These are phyloP conservation scores for Drosophila birchii DNA, from an alignment of 2,888 invertebrate genomes.

Conservation along the genomic window DNA sequence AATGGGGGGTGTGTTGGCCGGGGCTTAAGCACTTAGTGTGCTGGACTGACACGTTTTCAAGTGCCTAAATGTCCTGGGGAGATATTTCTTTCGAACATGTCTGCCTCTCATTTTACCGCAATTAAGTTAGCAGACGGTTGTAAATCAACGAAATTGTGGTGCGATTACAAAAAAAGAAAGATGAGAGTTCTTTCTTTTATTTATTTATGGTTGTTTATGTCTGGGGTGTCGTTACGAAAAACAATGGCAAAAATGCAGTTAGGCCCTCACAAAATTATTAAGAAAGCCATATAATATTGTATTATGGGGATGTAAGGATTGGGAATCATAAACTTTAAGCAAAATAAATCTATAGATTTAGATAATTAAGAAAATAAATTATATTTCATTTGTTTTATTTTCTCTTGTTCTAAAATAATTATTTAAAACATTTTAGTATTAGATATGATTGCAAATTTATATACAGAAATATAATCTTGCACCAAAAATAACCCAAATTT, in stretches of 20 bases:
- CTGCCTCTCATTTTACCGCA: background rate
- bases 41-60: conserved; percentile 22
- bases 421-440: background rate
- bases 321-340: background rate
- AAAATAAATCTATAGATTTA: background rate
- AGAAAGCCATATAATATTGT: background rate
- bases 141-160: conserved; percentile 67
- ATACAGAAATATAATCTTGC: background rate
- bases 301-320: background rate
- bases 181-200: conserved; percentile 29
- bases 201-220: conserved; percentile 58
- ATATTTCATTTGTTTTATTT: no score
- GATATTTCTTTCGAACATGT: conserved; percentile 7
- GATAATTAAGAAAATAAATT: background rate
- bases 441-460: background rate
- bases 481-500: background rate
- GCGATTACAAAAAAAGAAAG: conserved; percentile 55
- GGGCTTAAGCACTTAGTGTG: conserved; percentile 17
- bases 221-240: conserved; percentile 46
- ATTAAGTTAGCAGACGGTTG: conserved; percentile 51
- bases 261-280: background rate
- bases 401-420: background rate
- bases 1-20: conserved; percentile 11
- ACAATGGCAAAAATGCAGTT: background rate
- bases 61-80: conserved; percentile 8